Conservation (phyloP, 2,888 invertebrate species). For the Agrotis segetum region DNA sequence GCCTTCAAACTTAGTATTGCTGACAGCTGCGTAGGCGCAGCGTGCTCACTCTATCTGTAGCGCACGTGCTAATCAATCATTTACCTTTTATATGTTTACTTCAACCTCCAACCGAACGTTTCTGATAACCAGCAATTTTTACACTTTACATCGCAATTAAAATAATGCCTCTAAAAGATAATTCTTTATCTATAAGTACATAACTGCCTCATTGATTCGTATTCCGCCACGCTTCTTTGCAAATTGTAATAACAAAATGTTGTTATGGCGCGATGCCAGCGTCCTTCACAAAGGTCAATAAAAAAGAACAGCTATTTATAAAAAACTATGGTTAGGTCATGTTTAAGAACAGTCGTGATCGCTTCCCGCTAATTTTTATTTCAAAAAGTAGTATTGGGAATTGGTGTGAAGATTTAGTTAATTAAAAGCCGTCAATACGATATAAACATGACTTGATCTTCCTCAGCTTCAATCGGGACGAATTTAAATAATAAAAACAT, state of each 20-base stretch:
- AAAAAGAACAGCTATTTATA: conserved; percentile 19
- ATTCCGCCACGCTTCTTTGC: neutral
- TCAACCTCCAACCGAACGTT: conserved; percentile 10
- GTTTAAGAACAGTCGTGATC: conserved; percentile 17
- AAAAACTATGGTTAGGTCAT: conserved; percentile 25
- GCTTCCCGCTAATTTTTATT: neutral
- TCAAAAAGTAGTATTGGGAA: neutral
- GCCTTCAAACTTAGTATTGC: neutral
- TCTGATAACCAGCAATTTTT: neutral
- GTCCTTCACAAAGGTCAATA: conserved; percentile 27
- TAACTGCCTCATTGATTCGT: too few relatives aligned
- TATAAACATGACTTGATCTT: neutral
- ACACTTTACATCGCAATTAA: neutral
- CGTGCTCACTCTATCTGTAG: conserved; percentile 2
- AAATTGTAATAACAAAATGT: neutral
- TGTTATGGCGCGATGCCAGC: conserved; percentile 1
- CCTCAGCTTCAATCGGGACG: too few relatives aligned
- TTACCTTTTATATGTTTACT: conserved; percentile 7
- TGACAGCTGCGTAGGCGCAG: conserved; percentile 31
- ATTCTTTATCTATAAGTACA: too few relatives aligned
- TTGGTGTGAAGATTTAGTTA: neutral
- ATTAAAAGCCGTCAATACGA: neutral
- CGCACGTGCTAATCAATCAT: conserved; percentile 38
- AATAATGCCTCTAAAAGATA: neutral
- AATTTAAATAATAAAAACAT: too few relatives aligned